Evolutionary conservation across 2,888 invertebrate species (phyloP).

Genomic region (Agrotis segetum): DNA sequence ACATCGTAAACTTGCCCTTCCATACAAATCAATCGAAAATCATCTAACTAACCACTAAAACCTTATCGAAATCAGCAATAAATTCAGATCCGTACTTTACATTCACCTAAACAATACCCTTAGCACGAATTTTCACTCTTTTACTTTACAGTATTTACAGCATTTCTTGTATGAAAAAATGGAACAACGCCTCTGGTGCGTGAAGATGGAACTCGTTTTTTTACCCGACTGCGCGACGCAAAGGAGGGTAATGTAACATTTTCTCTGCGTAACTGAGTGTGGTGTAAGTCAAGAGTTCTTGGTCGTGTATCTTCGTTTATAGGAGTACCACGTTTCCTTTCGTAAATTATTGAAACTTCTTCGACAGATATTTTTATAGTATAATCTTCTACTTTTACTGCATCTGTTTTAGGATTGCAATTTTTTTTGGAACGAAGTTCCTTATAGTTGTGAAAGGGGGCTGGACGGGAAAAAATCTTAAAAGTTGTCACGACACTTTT

Average conservation of each 20-base stretch:
- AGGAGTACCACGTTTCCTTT: background rate
- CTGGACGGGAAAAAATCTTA: no score
- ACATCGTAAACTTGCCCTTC: constrained; percentile 19
- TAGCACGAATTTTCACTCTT: no score
- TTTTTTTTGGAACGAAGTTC: no score
- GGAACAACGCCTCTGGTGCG: no score
- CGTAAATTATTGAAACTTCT: background rate
- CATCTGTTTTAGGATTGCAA: no score
- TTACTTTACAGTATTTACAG: no score
- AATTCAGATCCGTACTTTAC: constrained; percentile 44
- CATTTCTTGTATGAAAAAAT: no score
- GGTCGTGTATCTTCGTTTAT: background rate
- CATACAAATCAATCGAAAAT: constrained; percentile 7
- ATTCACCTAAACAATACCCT: constrained; percentile 61
- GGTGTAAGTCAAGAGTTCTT: constrained; percentile 47
- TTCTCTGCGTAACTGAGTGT: constrained; percentile 53
- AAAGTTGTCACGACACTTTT: no score
- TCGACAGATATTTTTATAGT: background rate
- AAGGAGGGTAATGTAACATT: no score
- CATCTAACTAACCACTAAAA: constrained; percentile 17
- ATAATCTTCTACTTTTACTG: background rate
- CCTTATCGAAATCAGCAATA: constrained; percentile 24
- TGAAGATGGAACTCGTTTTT: no score
- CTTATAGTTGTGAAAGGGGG: no score
- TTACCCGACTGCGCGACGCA: no score